phyloP scores from a whole-genome alignment of 1,140 invertebrate species.

The Bilobella aurantiaca region DNA sequence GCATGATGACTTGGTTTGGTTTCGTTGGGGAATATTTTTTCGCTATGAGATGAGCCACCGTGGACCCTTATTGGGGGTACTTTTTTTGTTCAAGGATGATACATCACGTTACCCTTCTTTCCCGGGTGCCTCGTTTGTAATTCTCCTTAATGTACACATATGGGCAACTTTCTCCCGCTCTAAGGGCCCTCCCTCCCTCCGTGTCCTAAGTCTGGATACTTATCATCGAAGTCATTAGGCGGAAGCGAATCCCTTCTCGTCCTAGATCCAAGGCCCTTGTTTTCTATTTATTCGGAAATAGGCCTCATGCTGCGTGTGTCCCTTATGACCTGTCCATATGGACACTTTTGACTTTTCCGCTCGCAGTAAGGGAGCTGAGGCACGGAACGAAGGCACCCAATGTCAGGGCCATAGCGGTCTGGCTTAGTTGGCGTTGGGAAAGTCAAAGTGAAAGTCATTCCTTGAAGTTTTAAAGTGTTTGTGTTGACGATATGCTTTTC shows the following conservation, averaged over 20 bases:
- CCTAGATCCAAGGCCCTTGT: no score
- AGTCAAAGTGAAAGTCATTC: background rate
- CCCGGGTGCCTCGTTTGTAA: background rate
- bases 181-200: background rate
- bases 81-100: background rate
- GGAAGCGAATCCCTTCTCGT: background rate
- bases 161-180: background rate
- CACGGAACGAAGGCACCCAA: no score
- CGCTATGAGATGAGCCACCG: no score
- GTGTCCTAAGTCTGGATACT: no score
- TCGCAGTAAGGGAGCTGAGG: background rate
- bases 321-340: background rate
- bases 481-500: background rate
- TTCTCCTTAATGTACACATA: constrained; percentile 5
- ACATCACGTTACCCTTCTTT: background rate
- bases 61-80: no score
- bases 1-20: background rate
- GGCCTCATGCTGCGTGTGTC: constrained; percentile 4
- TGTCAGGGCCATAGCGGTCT: no score
- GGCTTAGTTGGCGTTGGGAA: background rate
- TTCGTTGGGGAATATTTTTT: no score
- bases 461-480: no score
- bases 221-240: background rate
- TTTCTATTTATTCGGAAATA: background rate
- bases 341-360: constrained; percentile 4